Conservation (phyloP, 2,113 vertebrate species). For the Oceanites oceanicus region DNA sequence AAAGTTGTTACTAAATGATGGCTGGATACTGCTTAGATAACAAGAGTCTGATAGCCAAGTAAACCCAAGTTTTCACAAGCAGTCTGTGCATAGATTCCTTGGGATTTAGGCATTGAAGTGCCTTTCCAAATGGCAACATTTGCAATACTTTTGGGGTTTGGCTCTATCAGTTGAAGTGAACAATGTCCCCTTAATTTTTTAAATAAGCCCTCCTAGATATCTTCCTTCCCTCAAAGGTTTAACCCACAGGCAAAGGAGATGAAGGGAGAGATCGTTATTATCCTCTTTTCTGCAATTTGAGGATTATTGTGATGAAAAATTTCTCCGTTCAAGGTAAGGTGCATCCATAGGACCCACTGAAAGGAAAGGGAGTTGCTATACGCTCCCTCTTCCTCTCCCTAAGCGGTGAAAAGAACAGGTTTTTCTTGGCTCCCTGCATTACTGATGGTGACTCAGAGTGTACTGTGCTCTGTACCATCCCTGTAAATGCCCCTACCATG, state of each 20-base stretch:
- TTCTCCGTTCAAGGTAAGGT: neutral
- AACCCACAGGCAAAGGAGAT: neutral
- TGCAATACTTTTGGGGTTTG: neutral
- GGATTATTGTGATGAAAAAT: neutral
- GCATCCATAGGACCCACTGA: neutral
- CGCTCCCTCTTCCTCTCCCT: neutral
- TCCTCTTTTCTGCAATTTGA: neutral
- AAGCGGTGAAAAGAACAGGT: fast-evolving
- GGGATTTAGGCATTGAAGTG: neutral
- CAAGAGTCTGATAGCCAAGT: neutral
- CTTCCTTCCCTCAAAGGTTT: neutral
- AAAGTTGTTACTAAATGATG: neutral
- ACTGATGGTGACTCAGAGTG: neutral
- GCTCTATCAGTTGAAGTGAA: neutral
- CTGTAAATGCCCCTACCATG: neutral
- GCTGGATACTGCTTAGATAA: neutral
- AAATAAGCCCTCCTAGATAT: neutral
- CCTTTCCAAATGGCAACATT: neutral
- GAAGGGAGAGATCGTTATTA: neutral
- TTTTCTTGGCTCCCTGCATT: neutral
- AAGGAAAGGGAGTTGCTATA: neutral
- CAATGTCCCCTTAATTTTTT: neutral
- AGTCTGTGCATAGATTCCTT: neutral
- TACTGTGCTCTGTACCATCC: neutral
- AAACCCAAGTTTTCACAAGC: neutral